Conservation (phyloP, 2,797 vertebrate genomes). For the Darevskia mixta region DNA sequence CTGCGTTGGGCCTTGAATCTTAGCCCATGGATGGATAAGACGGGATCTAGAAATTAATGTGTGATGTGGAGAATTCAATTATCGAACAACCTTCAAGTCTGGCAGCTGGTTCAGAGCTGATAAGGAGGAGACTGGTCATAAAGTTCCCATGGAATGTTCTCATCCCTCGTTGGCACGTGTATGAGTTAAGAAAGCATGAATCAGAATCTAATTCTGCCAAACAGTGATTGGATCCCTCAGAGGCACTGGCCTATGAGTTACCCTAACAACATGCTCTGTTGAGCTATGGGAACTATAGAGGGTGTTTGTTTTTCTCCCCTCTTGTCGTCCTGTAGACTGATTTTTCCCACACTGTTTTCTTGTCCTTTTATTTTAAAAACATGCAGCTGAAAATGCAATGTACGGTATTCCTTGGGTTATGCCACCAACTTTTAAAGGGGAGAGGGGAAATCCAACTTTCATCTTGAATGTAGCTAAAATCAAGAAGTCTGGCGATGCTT, state of each 20-base stretch:
- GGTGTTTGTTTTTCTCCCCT: conserved; percentile 54
- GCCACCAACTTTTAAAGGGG: neutral
- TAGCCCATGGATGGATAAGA: conserved; percentile 89
- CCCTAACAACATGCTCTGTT: conserved; percentile 88
- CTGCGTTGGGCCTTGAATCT: conserved; percentile 88
- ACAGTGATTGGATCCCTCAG: conserved; percentile 90
- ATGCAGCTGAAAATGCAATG: conserved; percentile 43
- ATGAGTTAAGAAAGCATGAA: conserved; percentile 88
- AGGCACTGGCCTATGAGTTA: conserved; percentile 85
- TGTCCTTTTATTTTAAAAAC: conserved; percentile 62
- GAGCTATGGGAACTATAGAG: conserved; percentile 85
- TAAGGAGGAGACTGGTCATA: conserved; percentile 83
- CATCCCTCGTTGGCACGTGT: conserved; percentile 89
- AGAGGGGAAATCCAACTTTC: neutral
- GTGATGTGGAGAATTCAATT: conserved; percentile 78
- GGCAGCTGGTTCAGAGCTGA: conserved; percentile 84
- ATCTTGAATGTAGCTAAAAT: neutral
- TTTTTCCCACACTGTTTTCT: conserved; percentile 67
- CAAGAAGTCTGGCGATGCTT: neutral
- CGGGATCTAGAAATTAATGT: conserved; percentile 81
- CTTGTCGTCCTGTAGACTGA: conserved; percentile 64
- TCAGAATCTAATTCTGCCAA: conserved; percentile 93
- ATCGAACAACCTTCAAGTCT: conserved; percentile 74
- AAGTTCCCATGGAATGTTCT: conserved; percentile 90
- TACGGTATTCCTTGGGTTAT: neutral